A percentile compares a stretch with the other conserved stretches of the same genome.
phyloP scores from a whole-genome alignment of 2,113 vertebrate genomes.

The Dendrocopos noguchii region DNA sequence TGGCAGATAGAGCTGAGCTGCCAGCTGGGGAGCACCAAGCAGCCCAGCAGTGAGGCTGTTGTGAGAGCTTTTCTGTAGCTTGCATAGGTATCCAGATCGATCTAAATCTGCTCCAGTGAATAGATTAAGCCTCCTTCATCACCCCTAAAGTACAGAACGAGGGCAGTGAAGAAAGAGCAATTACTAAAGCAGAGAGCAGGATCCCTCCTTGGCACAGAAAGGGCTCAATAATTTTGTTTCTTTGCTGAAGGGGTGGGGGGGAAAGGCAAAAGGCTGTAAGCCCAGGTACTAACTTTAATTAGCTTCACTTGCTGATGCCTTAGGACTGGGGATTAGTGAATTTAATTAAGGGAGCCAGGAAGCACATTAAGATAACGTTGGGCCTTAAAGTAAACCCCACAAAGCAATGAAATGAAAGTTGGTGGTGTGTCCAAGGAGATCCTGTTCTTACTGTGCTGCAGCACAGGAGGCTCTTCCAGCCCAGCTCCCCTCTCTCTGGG shows the following conservation, averaged over 20 bases:
- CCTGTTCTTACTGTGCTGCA: background rate
- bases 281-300: conserved; percentile 64
- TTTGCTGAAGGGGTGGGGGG: conserved; percentile 41
- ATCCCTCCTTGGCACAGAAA: conserved; percentile 10
- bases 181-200: background rate
- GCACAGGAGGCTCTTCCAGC: background rate
- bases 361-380: conserved; percentile 60
- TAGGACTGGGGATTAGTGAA: conserved; percentile 68
- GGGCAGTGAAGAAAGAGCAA: background rate
- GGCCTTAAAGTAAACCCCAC: conserved; percentile 56
- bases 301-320: conserved; percentile 69
- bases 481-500: rapidly evolving
- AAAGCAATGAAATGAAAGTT: conserved; percentile 1
- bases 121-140: background rate
- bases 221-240: conserved; percentile 45
- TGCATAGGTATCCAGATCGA: background rate
- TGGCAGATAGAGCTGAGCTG: background rate
- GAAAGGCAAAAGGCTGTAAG: background rate
- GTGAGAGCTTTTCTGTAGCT: background rate
- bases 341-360: conserved; percentile 64
- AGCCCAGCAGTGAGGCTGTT: rapidly evolving
- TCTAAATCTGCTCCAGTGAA: background rate
- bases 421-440: background rate
- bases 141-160: conserved; percentile 10
- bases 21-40: background rate